Conservation (phyloP, 2,797 vertebrate species). For the Dendrocincla fuliginosa region DNA sequence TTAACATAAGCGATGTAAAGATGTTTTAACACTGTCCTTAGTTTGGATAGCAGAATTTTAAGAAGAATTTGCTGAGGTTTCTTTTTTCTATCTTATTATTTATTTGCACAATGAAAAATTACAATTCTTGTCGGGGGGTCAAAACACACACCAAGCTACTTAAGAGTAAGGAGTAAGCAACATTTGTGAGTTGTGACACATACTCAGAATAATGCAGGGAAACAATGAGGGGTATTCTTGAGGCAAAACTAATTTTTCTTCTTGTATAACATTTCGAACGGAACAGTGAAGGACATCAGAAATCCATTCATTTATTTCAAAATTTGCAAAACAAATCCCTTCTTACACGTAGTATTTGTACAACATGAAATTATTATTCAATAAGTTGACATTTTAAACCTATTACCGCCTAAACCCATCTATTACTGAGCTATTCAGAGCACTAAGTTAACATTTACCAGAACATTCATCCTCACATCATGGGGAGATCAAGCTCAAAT, state of each 20-base stretch:
- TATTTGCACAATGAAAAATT: conserved; percentile 32
- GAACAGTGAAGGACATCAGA: conserved; percentile 80
- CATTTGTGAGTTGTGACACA: conserved; percentile 24
- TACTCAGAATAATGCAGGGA: conserved; percentile 10
- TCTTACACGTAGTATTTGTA: conserved; percentile 82
- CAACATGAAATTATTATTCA: conserved; percentile 88
- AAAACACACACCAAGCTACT: conserved; percentile 14
- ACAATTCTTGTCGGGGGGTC: not conserved
- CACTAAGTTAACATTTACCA: conserved; percentile 92
- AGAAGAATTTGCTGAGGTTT: conserved; percentile 16
- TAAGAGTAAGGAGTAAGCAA: conserved; percentile 48
- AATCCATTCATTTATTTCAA: conserved; percentile 84
- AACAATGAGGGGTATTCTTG: conserved; percentile 34
- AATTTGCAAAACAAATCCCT: conserved; percentile 87
- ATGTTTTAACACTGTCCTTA: not conserved
- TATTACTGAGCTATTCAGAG: conserved; percentile 89
- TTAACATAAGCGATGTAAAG: not conserved
- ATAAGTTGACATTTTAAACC: conserved; percentile 90
- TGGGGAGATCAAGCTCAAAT: conserved; percentile 91
- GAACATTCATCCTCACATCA: conserved; percentile 92
- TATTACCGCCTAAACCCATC: conserved; percentile 84
- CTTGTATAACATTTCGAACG: conserved; percentile 66
- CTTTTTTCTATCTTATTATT: not conserved
- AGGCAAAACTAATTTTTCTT: conserved; percentile 70
- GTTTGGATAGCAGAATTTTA: conserved; percentile 15